phyloP scores from a whole-genome alignment of 2,797 vertebrate species.

The Premnoplex brunnescens region DNA sequence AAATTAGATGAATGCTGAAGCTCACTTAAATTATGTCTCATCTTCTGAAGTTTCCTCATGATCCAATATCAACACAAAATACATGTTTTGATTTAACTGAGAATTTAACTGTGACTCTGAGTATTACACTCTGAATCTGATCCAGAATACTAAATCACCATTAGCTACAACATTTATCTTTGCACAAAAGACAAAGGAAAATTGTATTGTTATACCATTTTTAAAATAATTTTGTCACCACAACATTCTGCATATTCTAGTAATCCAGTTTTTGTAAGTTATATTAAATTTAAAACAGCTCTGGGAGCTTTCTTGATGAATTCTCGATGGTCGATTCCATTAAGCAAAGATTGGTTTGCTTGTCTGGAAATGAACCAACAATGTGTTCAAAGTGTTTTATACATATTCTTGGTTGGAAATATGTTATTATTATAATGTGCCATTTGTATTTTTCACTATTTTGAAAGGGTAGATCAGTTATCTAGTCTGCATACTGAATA shows the following conservation, averaged over 20 bases:
- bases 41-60: constrained; percentile 13
- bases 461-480: constrained; percentile 73
- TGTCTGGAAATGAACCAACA: constrained; percentile 65
- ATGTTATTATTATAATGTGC: constrained; percentile 53
- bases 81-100: not conserved
- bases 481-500: constrained; percentile 76
- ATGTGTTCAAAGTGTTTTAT: constrained; percentile 53
- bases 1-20: not conserved
- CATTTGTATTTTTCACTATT: constrained; percentile 68
- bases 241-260: constrained; percentile 22
- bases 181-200: not conserved
- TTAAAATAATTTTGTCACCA: not conserved
- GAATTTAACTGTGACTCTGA: not conserved
- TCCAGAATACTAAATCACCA: not conserved
- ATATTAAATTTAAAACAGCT: constrained; percentile 17
- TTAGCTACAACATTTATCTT: constrained; percentile 10
- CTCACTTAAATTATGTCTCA: not conserved
- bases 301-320: constrained; percentile 38
- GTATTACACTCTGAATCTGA: not conserved
- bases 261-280: not conserved
- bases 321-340: constrained; percentile 1
- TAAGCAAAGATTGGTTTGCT: constrained; percentile 65
- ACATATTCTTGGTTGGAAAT: constrained; percentile 44
- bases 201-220: not conserved
- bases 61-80: not conserved